Conservation (phyloP, 2,797 vertebrate genomes). For the Pipistrellus kuhlii region DNA sequence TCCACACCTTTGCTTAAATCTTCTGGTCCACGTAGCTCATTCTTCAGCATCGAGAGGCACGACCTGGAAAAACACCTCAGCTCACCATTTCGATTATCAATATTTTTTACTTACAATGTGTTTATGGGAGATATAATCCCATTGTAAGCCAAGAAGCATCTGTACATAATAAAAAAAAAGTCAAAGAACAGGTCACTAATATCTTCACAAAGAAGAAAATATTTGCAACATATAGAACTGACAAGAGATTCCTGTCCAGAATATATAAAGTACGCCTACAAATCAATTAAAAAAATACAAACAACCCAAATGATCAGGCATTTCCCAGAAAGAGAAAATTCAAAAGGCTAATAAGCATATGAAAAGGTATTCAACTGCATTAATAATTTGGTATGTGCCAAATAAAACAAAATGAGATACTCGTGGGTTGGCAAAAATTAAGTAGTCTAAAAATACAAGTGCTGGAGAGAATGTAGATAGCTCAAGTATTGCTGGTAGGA, state of each 20-base stretch:
- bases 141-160: neutral
- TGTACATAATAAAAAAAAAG: slow-evolving; percentile 11
- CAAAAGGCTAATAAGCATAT: neutral
- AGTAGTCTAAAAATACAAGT: slow-evolving; percentile 36
- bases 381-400: slow-evolving; percentile 10
- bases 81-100: too few relatives aligned
- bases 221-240: neutral
- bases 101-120: neutral
- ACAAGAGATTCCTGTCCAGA: slow-evolving; percentile 10
- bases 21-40: too few relatives aligned
- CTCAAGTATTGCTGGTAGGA: neutral
- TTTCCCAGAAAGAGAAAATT: slow-evolving; percentile 33
- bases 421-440: neutral
- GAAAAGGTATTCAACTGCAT: neutral
- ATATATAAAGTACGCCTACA: slow-evolving; percentile 15
- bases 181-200: neutral
- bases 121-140: neutral
- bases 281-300: slow-evolving; percentile 43
- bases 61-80: too few relatives aligned
- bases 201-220: neutral
- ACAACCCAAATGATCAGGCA: slow-evolving; percentile 12
- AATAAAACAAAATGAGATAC: neutral
- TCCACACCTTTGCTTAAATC: too few relatives aligned
- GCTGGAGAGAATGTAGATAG: neutral
- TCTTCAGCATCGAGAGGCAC: too few relatives aligned